These are phyloP conservation scores for Battus philenor DNA, from an alignment of 1,140 invertebrate species.

Conservation along the genomic window DNA sequence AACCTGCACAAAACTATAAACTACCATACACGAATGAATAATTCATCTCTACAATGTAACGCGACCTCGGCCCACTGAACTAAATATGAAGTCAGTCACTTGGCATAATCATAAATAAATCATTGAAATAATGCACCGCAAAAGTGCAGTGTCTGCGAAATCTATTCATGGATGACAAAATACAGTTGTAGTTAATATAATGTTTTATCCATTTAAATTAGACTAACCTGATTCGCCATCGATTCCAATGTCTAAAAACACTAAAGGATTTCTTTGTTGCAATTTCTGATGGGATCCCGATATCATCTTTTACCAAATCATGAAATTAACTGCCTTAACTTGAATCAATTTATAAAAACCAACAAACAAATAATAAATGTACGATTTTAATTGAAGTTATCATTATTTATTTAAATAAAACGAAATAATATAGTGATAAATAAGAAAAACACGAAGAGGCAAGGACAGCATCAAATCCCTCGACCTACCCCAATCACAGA, in stretches of 20 bases:
- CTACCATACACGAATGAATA: conserved; percentile 6
- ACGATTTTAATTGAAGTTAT: conserved; percentile 9
- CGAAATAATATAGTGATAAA: conserved; percentile 14
- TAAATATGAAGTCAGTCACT: conserved; percentile 25
- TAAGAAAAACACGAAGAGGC: conserved; percentile 16
- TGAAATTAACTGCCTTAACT: conserved; percentile 8
- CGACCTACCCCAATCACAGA: conserved; percentile 21
- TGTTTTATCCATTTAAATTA: conserved; percentile 1
- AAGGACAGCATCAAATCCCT: conserved; percentile 10
- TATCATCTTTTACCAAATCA: conserved; percentile 32
- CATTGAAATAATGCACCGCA: conserved; percentile 9
- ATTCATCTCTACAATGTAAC: conserved; percentile 20
- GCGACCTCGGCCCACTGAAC: conserved; percentile 28
- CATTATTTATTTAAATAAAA: conserved; percentile 16
- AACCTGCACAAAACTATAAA: no score
- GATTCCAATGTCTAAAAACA: conserved; percentile 63
- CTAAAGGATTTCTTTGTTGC: conserved; percentile 56
- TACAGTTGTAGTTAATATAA: background rate
- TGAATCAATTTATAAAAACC: conserved; percentile 3
- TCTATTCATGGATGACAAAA: background rate
- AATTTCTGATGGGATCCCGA: conserved; percentile 27
- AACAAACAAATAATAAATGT: conserved; percentile 8
- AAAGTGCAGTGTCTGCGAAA: conserved; percentile 1
- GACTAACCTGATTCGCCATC: conserved; percentile 58
- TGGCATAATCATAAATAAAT: conserved; percentile 24